Base-by-base conservation (phyloP, 2,888 invertebrate genomes). In the Ligdia adustata region DNA sequence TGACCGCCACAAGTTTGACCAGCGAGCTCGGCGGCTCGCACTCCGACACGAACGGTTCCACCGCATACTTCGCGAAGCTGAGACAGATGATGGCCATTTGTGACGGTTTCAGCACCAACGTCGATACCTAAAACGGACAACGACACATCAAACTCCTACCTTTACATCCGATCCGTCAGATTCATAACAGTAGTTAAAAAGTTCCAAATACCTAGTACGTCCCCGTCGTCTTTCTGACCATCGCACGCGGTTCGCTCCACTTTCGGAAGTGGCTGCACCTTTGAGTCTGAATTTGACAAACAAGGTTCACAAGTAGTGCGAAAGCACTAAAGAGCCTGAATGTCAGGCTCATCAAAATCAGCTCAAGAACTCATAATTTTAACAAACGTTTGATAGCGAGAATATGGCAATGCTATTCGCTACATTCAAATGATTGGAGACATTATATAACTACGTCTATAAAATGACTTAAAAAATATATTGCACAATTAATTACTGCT, bases 51-150 rank as follows among this genome's bases (percentile, higher is more conserved):
- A 97, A 97, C 45, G 97, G 97, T 81, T 97, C 96, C 55, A 97
- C 97, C 55, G 97, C 96, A 85, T 98, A 98, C 85, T 97, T 96
- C 56, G 97, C 97, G 91, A 97, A 97, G 77, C 97, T 97, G 73
- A 98, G 91, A 83, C 97, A 96, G 78, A 97, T 97, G 79, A 97
- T 97, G 64, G 97, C 97, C 95, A 97, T 95, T 90, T 97, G 97
- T 38, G 97, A 96, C 57, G 98, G 97, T 87, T 97, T 98, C 74
- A 97, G 92, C 69, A 98, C 96, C 84, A 97, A 91, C 52, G 97
- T 97, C 73, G 97, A 97, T 66, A 96, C 96, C 97, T 97, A 95
- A 60, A 94, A 43, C 14, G 34, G 16, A 2, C 24, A 16, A 2
- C 3, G 11, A 1, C 7, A 22, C 15, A 31, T 29, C 24, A 9